phyloP scores from a whole-genome alignment of 2,113 vertebrate species.

The Rhodinocichla rosea region DNA sequence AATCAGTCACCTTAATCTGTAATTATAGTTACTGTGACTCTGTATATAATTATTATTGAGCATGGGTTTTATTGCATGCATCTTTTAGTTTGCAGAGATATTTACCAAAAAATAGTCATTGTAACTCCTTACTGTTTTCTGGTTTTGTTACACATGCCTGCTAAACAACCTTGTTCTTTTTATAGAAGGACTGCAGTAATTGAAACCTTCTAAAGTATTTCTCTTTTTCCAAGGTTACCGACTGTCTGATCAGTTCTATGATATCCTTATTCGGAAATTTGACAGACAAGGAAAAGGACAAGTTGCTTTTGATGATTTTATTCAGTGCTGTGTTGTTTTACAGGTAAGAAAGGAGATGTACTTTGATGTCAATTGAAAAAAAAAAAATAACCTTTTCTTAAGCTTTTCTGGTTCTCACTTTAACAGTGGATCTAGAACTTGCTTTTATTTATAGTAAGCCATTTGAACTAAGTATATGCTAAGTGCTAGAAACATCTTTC shows the following conservation, averaged over 20 bases:
- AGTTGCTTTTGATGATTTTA: constrained; percentile 98
- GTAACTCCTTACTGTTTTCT: neutral
- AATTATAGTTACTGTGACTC: neutral
- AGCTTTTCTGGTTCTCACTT: neutral
- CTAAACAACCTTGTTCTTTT: neutral
- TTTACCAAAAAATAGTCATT: neutral
- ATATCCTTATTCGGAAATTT: constrained; percentile 94
- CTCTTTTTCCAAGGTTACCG: constrained; percentile 83
- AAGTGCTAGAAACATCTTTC: neutral
- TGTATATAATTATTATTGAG: neutral
- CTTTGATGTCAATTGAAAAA: neutral
- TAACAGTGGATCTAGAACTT: neutral
- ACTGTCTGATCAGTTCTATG: constrained; percentile 94
- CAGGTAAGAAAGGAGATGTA: constrained; percentile 79
- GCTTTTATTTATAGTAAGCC: neutral
- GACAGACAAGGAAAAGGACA: constrained; percentile 95
- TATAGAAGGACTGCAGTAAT: neutral
- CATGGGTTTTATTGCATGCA: neutral
- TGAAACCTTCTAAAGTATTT: constrained; percentile 1
- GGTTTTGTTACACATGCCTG: neutral
- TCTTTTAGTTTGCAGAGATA: neutral
- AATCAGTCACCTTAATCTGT: neutral
- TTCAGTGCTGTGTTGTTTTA: constrained; percentile 96
- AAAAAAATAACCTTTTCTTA: neutral
- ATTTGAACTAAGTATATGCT: neutral